Conservation (phyloP, 92 coral and sea anemone species). For the Pocillopora grandis region DNA sequence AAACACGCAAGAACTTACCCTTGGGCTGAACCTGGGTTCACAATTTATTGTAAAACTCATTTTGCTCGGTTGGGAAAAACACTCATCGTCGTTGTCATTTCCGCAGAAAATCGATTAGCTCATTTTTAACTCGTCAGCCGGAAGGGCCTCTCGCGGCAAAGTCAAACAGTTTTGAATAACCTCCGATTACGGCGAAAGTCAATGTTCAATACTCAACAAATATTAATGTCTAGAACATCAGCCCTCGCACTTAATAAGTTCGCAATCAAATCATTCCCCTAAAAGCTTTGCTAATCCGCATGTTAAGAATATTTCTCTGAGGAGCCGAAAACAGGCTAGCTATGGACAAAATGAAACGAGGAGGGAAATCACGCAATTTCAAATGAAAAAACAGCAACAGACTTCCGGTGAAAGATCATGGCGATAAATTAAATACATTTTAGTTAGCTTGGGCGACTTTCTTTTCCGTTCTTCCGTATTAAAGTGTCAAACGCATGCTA, state of each 20-base stretch:
- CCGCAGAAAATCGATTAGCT: constrained; percentile 42
- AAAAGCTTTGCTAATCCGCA: constrained; percentile 25
- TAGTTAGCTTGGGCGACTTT: constrained; percentile 22
- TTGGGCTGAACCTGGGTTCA: constrained; percentile 15
- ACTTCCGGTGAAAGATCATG: constrained; percentile 16
- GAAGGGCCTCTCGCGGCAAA: constrained; percentile 34
- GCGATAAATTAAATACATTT: constrained; percentile 36
- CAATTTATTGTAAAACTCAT: constrained; percentile 21
- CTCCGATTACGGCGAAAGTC: neutral
- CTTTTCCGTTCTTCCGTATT: constrained; percentile 7
- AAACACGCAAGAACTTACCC: neutral
- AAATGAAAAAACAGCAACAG: constrained; percentile 24
- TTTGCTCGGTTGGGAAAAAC: constrained; percentile 29
- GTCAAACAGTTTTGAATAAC: constrained; percentile 15
- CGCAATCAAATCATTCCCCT: neutral
- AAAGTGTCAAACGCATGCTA: constrained; percentile 14
- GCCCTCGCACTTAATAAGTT: neutral
- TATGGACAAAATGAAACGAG: neutral
- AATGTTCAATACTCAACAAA: neutral
- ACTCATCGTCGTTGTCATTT: constrained; percentile 28
- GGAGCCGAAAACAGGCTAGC: neutral
- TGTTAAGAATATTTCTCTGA: neutral
- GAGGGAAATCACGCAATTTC: neutral
- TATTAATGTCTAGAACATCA: neutral
- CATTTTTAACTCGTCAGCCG: constrained; percentile 33